phyloP scores from a whole-genome alignment of 2,113 vertebrate species.

The Glaucomys volans region DNA sequence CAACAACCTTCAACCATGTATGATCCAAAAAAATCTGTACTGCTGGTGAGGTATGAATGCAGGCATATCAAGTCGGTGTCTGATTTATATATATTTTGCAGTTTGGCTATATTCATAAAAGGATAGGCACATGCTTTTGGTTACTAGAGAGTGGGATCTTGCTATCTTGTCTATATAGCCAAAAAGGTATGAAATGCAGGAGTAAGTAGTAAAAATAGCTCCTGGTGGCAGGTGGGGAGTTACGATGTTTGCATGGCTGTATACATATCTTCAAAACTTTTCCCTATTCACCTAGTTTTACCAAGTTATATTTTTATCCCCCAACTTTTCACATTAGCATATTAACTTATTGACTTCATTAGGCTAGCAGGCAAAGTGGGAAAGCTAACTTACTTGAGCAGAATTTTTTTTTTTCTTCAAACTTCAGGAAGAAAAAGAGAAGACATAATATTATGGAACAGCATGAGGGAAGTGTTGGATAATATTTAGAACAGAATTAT shows the following conservation, averaged over 20 bases:
- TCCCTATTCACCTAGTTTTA: neutral
- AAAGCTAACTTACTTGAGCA: conserved; percentile 32
- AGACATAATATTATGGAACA: neutral
- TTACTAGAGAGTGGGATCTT: neutral
- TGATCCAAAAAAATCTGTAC: neutral
- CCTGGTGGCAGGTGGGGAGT: neutral
- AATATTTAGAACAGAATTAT: neutral
- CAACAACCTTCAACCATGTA: neutral
- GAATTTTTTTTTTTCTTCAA: conserved; percentile 7
- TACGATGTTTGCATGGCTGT: neutral
- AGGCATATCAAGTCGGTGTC: neutral
- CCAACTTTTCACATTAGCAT: neutral
- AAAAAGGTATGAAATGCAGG: neutral
- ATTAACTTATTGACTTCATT: neutral
- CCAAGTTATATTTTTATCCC: neutral
- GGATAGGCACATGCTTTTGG: neutral
- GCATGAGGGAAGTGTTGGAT: neutral
- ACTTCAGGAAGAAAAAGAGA: neutral
- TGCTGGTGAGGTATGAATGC: neutral
- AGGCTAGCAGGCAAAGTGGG: neutral
- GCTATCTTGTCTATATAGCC: neutral
- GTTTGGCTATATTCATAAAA: neutral
- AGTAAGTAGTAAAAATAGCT: neutral
- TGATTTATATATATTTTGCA: neutral
- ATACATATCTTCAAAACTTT: neutral